Conservation (phyloP, 2,797 vertebrate genomes). For the Eurystomus glaucurus region DNA sequence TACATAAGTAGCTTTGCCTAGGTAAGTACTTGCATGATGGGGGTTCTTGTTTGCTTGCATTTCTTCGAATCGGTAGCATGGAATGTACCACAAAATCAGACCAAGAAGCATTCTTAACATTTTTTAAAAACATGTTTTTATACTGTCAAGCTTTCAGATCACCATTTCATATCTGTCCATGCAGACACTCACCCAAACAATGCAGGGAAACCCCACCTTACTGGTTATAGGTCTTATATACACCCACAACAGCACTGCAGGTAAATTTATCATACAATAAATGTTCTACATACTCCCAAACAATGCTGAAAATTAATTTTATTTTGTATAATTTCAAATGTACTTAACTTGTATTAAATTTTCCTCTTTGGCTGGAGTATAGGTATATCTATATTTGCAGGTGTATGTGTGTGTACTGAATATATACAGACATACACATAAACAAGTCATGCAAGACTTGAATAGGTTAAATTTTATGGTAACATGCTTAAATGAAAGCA, state of each 20-base stretch:
- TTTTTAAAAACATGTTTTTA: constrained; percentile 3
- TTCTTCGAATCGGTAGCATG: constrained; percentile 39
- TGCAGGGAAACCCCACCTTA: neutral
- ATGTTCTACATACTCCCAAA: neutral
- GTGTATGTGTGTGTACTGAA: no score
- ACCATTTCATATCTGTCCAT: neutral
- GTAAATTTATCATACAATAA: neutral
- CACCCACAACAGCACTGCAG: neutral
- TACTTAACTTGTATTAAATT: neutral
- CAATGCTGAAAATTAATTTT: neutral
- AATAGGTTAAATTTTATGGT: neutral
- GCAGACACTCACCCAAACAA: neutral
- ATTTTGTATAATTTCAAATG: neutral
- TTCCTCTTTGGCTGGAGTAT: neutral
- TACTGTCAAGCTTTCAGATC: neutral
- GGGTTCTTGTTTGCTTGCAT: neutral
- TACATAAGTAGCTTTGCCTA: neutral
- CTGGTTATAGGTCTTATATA: neutral
- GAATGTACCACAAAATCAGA: constrained; percentile 45
- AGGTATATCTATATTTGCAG: neutral
- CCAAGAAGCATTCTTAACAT: constrained; percentile 29
- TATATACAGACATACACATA: neutral
- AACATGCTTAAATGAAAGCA: neutral
- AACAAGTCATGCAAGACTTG: neutral
- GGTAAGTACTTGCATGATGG: neutral